Evolutionary conservation across 2,888 invertebrate genomes (phyloP), one percentile per base, ranked within the genome.

Genomic region (Achlya flavicornis): DNA sequence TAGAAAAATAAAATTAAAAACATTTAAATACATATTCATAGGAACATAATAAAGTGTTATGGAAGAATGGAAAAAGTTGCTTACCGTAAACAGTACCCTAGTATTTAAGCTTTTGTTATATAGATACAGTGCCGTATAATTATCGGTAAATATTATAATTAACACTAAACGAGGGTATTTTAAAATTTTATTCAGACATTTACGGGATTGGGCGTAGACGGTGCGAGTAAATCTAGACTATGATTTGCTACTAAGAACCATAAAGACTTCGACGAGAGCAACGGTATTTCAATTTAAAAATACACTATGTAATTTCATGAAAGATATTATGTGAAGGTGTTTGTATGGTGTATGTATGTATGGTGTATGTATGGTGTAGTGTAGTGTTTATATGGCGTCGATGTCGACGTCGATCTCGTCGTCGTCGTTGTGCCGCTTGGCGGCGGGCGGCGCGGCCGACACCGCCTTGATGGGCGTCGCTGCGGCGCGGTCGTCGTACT

Each of bases 361-460:
- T n/a, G 33, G 41, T n/a, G n/a, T 26, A 1, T 26, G 1, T 58
- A 16, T 63, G 6, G 14, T n/a, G 10, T 35, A 14, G 14, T 48
- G 53, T 26, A n/a, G 58, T n/a, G 75, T 87, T 94, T 97, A 98
- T 87, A 98, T 98, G 90, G 97, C 98, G 95, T 98, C 98, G 88
- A 98, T 98, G 91, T 98, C 98, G 83, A 98, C 96, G 85, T 98
- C 98, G 79, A 96, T 96, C 69, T 95, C 97, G 71, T 95, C 97
- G 74, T 97, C 97, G 73, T 96, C 97, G 62, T 46, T n/a, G 58
- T 92, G 93, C 65, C 66, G 69, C 58, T 58, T 62, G 64, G 65
- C 66, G 70, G 65, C 67, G 26, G 26, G 26, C 71, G 74, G 69
- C 64, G 90, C 74, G 82, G 92, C 88, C 26, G 26, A 26, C 80